Evolutionary conservation across 2,113 vertebrate species (phyloP).

Genomic region (Strix uralensis): DNA sequence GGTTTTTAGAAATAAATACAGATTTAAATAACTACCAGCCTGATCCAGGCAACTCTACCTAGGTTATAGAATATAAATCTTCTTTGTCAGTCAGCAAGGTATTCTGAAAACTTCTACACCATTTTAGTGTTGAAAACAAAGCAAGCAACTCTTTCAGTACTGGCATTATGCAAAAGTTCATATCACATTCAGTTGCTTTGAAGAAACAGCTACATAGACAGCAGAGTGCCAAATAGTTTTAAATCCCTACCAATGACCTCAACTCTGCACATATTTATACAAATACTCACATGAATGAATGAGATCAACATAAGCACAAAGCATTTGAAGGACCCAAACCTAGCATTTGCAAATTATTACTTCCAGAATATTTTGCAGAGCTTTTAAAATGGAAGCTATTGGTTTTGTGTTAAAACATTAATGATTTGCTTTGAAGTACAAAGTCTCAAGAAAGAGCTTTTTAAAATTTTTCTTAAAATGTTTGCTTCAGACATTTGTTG

Average conservation of each 20-base stretch:
- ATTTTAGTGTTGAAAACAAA: background rate
- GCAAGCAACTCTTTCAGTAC: background rate
- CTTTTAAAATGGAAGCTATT: background rate
- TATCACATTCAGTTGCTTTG: background rate
- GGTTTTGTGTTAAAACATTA: background rate
- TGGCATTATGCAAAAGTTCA: background rate
- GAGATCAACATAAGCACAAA: background rate
- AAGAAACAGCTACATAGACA: background rate
- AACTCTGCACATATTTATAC: background rate
- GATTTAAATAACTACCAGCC: background rate
- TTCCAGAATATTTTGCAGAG: background rate
- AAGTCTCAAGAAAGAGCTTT: background rate
- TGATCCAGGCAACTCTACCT: background rate
- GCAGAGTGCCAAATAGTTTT: background rate
- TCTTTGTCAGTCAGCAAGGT: background rate
- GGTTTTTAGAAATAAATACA: background rate
- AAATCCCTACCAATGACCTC: background rate
- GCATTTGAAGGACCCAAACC: background rate
- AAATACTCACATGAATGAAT: background rate
- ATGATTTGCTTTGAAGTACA: background rate
- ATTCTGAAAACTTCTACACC: background rate
- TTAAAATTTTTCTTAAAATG: background rate
- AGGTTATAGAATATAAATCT: background rate
- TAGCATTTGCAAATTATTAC: background rate
- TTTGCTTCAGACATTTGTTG: background rate